A percentile compares a stretch with the other conserved stretches of the same genome.
These are phyloP conservation scores for Macrotrachela quadricornifera DNA, from an alignment of 1,140 invertebrate species.

Conservation along the genomic window DNA sequence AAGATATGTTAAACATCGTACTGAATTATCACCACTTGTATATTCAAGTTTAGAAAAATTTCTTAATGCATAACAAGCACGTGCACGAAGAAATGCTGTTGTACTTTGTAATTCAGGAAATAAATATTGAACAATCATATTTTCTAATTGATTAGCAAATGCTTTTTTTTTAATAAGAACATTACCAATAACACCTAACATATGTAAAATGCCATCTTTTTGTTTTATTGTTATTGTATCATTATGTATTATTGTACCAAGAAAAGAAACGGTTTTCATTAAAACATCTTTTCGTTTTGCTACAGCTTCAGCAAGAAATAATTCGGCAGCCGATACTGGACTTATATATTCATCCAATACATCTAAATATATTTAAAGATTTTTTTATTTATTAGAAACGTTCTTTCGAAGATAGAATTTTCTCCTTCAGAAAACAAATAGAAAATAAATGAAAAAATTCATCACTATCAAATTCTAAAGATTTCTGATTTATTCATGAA, in stretches of 20 bases:
- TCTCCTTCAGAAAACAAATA: too few relatives aligned
- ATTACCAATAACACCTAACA: conserved; percentile 79
- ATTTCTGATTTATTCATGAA: too few relatives aligned
- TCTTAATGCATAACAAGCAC: conserved; percentile 8
- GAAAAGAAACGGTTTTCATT: conserved; percentile 69
- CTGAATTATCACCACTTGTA: conserved; percentile 56
- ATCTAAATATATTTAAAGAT: conserved; percentile 37
- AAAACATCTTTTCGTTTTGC: conserved; percentile 86
- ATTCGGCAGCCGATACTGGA: conserved; percentile 75
- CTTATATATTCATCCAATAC: conserved; percentile 89
- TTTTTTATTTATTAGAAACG: too few relatives aligned
- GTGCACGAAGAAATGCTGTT: conserved; percentile 64
- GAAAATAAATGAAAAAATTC: too few relatives aligned
- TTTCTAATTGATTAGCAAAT: conserved; percentile 81
- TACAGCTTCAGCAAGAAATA: conserved; percentile 61
- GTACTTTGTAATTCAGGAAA: conserved; percentile 71
- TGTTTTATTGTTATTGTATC: conserved; percentile 37
- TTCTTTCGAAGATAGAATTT: too few relatives aligned
- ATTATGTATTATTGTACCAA: conserved; percentile 38
- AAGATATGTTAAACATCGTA: conserved; percentile 52
- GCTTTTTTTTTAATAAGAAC: conserved; percentile 46
- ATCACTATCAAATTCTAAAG: too few relatives aligned
- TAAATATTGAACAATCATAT: conserved; percentile 69
- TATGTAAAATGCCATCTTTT: conserved; percentile 85
- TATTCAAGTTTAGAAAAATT: conserved; percentile 47